phyloP scores from a whole-genome alignment of 2,113 vertebrate genomes.

The Piliocolobus tephrosceles region DNA sequence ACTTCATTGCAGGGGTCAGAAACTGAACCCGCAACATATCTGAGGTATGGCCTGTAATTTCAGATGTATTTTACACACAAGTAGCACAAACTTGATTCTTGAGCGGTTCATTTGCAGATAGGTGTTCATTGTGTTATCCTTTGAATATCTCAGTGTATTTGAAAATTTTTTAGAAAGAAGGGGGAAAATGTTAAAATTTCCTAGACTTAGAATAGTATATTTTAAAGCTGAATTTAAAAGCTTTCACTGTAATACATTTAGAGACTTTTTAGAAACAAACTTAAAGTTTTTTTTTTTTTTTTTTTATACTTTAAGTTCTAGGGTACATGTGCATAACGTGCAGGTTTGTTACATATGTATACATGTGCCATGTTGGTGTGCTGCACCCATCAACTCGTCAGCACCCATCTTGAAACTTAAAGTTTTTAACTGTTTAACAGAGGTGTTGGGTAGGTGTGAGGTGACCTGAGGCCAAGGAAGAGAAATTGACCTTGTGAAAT shows the following conservation, averaged over 20 bases:
- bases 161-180: background rate
- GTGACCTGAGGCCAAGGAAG: background rate
- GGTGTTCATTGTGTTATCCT: background rate
- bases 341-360: too few species aligned
- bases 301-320: too few species aligned
- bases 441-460: background rate
- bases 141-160: slow-evolving; percentile 1
- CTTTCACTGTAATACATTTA: background rate
- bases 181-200: background rate
- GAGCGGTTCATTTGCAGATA: background rate
- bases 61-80: background rate
- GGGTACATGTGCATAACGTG: too few species aligned
- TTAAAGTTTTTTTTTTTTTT: background rate
- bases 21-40: background rate
- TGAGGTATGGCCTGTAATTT: background rate
- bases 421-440: background rate
- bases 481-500: background rate
- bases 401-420: too few species aligned
- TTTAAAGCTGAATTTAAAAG: slow-evolving; percentile 13
- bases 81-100: background rate
- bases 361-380: too few species aligned
- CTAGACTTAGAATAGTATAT: background rate
- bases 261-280: background rate
- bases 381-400: too few species aligned
- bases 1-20: background rate